Evolutionary conservation across 1,140 invertebrate species (phyloP), one percentile per base, ranked within the genome.

Genomic region (Hypsibius dujardini): DNA sequence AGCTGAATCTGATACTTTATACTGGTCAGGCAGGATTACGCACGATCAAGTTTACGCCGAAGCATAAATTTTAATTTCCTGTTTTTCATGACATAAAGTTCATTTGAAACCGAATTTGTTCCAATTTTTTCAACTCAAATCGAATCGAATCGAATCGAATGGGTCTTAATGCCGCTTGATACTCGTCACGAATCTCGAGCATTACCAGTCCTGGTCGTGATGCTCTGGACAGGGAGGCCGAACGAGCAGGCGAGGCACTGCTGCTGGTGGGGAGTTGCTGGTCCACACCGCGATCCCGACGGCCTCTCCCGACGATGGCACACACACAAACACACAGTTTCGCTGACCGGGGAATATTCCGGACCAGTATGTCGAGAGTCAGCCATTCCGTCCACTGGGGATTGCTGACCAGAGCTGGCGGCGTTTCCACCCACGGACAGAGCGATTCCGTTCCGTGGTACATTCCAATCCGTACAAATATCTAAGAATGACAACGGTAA

Each of bases 251-350:
- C 3, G 62, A 3, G 42, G 62, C 7, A 42, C 12, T 7, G 62
- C 7, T 42, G 62, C 50, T 56, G 62, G 3, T 67, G 42, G 45
- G 42, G 62, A 14, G 7, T 14, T 42, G 7, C 62, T 42, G 12
- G 42, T 56, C 50, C 7, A n/a, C 7, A 42, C 62, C 42, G 7
- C 62, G 7, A 86, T 87, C 14, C 83, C 77, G 62, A 84, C 84
- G 79, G 87, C 88, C 1, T 82, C 82, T 75, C 76, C 88, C 89
- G 28, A 85, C 85, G 60, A 90, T 85, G 80, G 91, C 91, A 77
- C 90, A 95, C 14, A 95, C 84, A 2, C 89, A 90, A 74, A 95
- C 85, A 79, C 92, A 95, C 0, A 96, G 80, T 60, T 90, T 83
- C 1, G 91, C 88, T 85, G 89, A 90, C 47, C 90, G 83, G 0